Evolutionary conservation across 2,797 vertebrate genomes (phyloP).

Genomic region (Poliocrania exsul): DNA sequence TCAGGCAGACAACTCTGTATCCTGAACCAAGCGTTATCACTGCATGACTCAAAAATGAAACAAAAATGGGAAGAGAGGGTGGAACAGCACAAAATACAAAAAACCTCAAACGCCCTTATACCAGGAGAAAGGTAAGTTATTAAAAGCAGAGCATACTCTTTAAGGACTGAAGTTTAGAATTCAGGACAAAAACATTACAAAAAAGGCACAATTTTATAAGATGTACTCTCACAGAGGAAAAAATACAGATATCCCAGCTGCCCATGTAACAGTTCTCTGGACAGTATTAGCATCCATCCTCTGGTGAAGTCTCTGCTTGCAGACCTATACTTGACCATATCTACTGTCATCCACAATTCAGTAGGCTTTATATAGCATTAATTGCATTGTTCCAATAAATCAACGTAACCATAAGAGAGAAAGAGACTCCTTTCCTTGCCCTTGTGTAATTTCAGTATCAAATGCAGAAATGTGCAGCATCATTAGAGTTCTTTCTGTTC

Average conservation of each 20-base stretch:
- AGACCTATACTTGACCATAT: background rate
- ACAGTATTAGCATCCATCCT: background rate
- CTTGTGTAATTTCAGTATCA: background rate
- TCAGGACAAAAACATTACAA: background rate
- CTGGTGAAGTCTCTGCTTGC: background rate
- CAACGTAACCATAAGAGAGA: background rate
- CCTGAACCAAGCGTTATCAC: background rate
- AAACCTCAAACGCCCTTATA: fast-evolving
- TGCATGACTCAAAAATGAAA: background rate
- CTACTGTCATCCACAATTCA: background rate
- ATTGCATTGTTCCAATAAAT: background rate
- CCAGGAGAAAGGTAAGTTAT: background rate
- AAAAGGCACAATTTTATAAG: background rate
- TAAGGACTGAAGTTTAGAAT: background rate
- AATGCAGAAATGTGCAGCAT: background rate
- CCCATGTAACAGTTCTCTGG: background rate
- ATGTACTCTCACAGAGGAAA: background rate
- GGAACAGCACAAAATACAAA: background rate
- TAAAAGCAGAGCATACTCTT: background rate
- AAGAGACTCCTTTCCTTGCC: background rate
- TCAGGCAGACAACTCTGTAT: background rate
- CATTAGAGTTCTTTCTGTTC: background rate
- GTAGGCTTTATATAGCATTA: background rate
- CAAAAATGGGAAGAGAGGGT: background rate
- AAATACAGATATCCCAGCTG: background rate